Percentiles rank a stretch among this genome's conserved stretches.
Evolutionary conservation across 1,140 invertebrate species (phyloP).

Genomic region (Pissodes strobi): DNA sequence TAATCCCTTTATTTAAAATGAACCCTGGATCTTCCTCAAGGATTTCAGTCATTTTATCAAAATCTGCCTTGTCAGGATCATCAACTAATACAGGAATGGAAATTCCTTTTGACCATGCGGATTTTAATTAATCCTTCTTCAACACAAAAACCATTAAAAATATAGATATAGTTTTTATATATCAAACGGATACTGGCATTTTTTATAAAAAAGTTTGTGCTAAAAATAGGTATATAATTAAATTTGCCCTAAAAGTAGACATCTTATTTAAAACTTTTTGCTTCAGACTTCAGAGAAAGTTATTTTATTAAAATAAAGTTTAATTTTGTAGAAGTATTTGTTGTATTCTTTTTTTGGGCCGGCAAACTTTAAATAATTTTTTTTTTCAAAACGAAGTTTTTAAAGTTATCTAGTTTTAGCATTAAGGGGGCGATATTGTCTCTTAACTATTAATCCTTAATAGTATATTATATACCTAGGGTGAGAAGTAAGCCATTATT

Average conservation of each 20-base stretch:
- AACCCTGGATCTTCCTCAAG: neutral
- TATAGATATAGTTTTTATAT: neutral
- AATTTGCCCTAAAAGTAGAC: neutral
- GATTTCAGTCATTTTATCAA: neutral
- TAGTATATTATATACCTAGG: too few relatives aligned
- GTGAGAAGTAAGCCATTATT: too few relatives aligned
- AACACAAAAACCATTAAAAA: neutral
- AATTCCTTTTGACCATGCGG: neutral
- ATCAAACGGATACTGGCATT: neutral
- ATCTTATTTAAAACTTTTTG: neutral
- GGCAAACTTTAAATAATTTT: neutral
- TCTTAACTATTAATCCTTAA: too few relatives aligned
- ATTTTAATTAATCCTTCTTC: neutral
- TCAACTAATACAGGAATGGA: neutral
- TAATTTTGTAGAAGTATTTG: neutral
- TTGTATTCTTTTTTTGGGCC: neutral
- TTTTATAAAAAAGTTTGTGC: too few relatives aligned
- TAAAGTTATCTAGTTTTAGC: too few relatives aligned
- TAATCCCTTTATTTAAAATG: neutral
- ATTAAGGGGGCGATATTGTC: too few relatives aligned
- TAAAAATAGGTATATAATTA: too few relatives aligned
- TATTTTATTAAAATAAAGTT: neutral
- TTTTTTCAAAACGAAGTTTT: neutral
- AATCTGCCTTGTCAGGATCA: neutral
- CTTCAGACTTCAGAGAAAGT: neutral